These are phyloP conservation scores for Bubo blakistoni DNA, from an alignment of 2,113 vertebrate genomes.

Conservation along the genomic window DNA sequence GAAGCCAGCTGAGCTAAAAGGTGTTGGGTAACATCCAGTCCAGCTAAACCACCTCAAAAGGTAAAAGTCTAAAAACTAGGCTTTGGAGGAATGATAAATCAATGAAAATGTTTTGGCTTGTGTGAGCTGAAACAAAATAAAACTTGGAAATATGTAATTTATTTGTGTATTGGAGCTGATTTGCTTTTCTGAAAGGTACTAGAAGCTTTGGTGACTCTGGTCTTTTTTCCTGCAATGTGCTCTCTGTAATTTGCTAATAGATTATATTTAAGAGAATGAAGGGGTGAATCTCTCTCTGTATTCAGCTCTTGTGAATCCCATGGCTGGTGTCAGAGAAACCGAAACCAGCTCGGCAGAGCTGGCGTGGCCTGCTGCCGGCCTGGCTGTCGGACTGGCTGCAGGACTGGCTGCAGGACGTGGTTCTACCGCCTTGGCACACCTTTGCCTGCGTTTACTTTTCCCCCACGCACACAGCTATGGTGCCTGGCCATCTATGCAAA, in stretches of 20 bases:
- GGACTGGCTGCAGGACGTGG: too few relatives aligned
- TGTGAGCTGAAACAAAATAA: not conserved
- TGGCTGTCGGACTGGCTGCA: too few relatives aligned
- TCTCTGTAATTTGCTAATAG: not conserved
- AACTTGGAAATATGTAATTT: not conserved
- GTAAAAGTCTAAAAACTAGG: not conserved
- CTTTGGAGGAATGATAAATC: not conserved
- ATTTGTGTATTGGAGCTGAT: not conserved
- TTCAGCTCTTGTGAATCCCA: not conserved
- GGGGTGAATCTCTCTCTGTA: not conserved
- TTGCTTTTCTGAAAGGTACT: not conserved
- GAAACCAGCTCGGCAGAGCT: not conserved
- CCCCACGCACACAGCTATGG: not conserved
- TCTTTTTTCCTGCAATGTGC: accelerated
- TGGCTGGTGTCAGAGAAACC: not conserved
- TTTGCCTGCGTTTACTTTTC: not conserved
- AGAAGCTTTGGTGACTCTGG: not conserved
- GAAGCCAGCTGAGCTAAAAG: not conserved
- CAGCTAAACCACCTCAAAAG: not conserved
- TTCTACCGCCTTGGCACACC: not conserved
- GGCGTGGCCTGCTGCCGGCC: too few relatives aligned
- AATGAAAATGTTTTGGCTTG: not conserved
- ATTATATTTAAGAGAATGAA: not conserved
- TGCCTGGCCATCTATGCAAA: accelerated
- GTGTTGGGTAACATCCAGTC: not conserved